phyloP scores from a whole-genome alignment of 1,140 invertebrate genomes.

The Atta texana region DNA sequence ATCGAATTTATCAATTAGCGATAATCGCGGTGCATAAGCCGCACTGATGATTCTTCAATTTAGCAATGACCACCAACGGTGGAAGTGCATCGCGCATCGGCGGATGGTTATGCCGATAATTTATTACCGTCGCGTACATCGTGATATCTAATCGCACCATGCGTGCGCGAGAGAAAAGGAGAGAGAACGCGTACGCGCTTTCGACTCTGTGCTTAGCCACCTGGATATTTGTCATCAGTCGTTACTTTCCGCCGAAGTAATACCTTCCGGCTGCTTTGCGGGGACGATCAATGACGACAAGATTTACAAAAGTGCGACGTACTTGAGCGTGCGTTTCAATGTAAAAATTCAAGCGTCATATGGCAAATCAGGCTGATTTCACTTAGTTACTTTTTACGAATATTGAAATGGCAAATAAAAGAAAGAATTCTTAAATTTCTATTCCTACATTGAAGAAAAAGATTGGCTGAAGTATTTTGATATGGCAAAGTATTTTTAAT shows the following conservation, averaged over 20 bases:
- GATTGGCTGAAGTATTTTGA: no score
- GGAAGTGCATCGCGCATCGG: constrained; percentile 41
- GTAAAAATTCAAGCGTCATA: background rate
- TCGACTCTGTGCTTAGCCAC: constrained; percentile 39
- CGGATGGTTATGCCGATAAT: constrained; percentile 64
- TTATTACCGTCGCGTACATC: constrained; percentile 63
- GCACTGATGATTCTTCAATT: constrained; percentile 76
- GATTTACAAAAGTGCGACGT: constrained; percentile 1
- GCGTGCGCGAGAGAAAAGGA: background rate
- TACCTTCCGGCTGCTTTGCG: constrained; percentile 32
- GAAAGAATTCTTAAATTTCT: background rate
- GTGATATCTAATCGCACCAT: constrained; percentile 69
- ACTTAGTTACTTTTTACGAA: background rate
- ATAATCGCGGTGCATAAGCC: constrained; percentile 70
- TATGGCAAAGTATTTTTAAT: no score
- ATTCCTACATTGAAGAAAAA: background rate
- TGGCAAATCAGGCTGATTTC: background rate
- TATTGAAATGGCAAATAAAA: background rate
- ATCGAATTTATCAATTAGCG: constrained; percentile 78
- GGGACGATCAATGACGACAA: constrained; percentile 23
- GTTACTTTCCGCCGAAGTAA: constrained; percentile 56
- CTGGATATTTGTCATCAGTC: constrained; percentile 71
- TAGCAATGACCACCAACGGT: constrained; percentile 71
- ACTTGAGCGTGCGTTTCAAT: background rate
- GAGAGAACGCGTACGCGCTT: constrained; percentile 24